Evolutionary conservation across 2,888 invertebrate species (phyloP).

Genomic region (Chymomyza caudatula): DNA sequence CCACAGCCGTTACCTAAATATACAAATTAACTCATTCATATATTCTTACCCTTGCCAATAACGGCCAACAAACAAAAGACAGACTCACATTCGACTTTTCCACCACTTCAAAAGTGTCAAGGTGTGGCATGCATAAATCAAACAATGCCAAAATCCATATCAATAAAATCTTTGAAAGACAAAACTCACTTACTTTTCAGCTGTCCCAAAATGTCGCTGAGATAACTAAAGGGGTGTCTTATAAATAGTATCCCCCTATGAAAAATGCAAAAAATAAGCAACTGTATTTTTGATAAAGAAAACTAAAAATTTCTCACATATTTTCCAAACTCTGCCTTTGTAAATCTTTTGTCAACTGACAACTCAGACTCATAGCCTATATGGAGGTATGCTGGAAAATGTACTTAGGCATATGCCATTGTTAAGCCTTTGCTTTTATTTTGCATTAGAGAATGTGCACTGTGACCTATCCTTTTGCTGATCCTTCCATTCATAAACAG

Average conservation of each 20-base stretch:
- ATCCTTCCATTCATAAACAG: conserved; percentile 36
- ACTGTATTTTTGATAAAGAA: conserved; percentile 36
- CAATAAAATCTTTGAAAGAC: conserved; percentile 45
- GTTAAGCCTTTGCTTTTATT: conserved; percentile 61
- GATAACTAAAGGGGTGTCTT: conserved; percentile 5
- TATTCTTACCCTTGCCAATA: not conserved
- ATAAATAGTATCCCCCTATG: not conserved
- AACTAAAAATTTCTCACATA: conserved; percentile 37
- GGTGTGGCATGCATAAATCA: conserved; percentile 27
- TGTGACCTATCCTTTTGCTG: conserved; percentile 37
- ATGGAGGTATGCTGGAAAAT: conserved; percentile 13
- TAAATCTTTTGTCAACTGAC: conserved; percentile 52
- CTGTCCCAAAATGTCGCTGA: conserved; percentile 31
- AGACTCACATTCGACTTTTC: not conserved
- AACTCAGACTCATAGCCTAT: conserved; percentile 24
- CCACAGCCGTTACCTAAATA: conserved; percentile 48
- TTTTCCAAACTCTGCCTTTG: conserved; percentile 16
- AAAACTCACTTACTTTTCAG: conserved; percentile 38
- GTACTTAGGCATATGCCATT: conserved; percentile 26
- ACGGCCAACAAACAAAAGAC: conserved; percentile 35
- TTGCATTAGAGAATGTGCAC: conserved; percentile 48
- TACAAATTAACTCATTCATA: conserved; percentile 68
- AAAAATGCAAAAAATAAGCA: conserved; percentile 3
- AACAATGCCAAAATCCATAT: conserved; percentile 53
- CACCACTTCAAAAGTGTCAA: conserved; percentile 56